Conservation (phyloP, 2,797 vertebrate genomes). For the Pseudocheirus occidentalis region DNA sequence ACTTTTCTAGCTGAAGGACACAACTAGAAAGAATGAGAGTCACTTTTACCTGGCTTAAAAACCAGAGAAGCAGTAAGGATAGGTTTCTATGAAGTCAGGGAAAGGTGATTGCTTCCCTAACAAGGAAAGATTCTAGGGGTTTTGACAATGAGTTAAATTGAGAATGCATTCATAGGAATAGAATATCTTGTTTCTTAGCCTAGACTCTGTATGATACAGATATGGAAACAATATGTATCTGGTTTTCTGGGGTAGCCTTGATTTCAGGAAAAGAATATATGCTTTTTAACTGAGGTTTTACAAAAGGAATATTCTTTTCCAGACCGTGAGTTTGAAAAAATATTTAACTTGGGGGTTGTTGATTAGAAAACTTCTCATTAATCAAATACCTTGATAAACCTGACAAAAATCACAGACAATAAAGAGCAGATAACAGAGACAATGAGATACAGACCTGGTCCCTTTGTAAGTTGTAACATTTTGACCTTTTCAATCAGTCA, state of each 20-base stretch:
- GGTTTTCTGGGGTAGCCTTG: background rate
- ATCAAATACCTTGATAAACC: background rate
- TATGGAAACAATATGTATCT: background rate
- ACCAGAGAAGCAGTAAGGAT: conserved; percentile 5
- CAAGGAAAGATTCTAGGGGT: background rate
- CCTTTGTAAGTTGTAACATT: background rate
- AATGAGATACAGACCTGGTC: background rate
- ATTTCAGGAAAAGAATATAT: background rate
- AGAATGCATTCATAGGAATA: conserved; percentile 18
- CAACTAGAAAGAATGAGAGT: conserved; percentile 7
- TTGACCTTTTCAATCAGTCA: background rate
- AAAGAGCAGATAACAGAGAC: background rate
- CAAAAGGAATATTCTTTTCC: background rate
- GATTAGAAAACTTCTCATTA: background rate
- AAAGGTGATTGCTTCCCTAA: background rate
- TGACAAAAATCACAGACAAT: background rate
- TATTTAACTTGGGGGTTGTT: background rate
- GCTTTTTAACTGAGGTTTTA: background rate
- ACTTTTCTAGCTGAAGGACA: background rate
- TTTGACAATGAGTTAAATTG: background rate
- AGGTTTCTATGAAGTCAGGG: conserved; percentile 6
- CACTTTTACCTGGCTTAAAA: conserved; percentile 30
- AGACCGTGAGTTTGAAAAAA: background rate
- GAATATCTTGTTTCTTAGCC: conserved; percentile 23
- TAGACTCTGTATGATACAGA: background rate